Percentiles rank a stretch among this genome's conserved stretches.
Conservation (phyloP, 2,797 vertebrate species). For the Tadarida brasiliensis region DNA sequence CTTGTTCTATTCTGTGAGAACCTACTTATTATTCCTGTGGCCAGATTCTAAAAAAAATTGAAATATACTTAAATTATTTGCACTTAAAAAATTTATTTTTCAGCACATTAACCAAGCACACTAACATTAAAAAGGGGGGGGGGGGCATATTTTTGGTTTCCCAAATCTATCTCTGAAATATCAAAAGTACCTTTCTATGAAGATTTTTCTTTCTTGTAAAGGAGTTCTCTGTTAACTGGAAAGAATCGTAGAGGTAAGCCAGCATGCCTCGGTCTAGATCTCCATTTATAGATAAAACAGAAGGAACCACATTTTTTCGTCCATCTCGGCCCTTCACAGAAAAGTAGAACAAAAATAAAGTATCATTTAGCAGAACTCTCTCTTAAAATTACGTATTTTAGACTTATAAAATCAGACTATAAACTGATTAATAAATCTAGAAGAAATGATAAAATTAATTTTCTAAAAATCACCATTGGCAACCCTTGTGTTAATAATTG, state of each 20-base stretch:
- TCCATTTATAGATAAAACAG: conserved; percentile 91
- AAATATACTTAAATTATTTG: not conserved
- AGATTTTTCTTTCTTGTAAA: conserved; percentile 87
- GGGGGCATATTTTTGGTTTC: not conserved
- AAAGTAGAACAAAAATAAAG: conserved; percentile 68
- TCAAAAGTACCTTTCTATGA: conserved; percentile 91
- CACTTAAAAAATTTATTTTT: conserved; percentile 26
- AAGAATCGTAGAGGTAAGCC: conserved; percentile 94
- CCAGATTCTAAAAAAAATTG: not conserved
- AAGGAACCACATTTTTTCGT: conserved; percentile 91
- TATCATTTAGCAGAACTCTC: not conserved
- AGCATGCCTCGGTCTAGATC: conserved; percentile 93
- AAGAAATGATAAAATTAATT: conserved; percentile 3
- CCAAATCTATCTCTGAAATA: conserved; percentile 15
- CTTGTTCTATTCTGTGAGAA: not conserved
- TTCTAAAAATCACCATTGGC: not conserved
- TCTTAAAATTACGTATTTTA: conserved; percentile 34
- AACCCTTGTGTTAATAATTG: not conserved
- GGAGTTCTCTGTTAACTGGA: conserved; percentile 91
- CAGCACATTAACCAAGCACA: not conserved
- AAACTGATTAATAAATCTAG: not conserved
- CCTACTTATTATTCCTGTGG: not conserved
- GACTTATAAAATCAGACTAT: not conserved
- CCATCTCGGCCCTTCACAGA: conserved; percentile 91
- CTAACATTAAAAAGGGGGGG: not conserved